phyloP scores from a whole-genome alignment of 2,888 invertebrate genomes.

The Cheilosia vernalis region DNA sequence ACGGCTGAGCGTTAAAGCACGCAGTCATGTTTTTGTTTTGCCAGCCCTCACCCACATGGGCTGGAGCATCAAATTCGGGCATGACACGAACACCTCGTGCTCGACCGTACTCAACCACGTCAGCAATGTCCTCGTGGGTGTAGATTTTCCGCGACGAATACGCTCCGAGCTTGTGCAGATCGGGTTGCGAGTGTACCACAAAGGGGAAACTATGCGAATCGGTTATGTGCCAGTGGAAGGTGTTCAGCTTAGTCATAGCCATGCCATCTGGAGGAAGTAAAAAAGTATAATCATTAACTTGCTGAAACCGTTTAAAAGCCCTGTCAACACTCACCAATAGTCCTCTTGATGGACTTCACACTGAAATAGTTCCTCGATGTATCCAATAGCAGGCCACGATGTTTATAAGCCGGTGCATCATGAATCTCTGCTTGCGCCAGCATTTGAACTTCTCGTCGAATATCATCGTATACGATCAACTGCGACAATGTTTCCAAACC shows the following conservation, averaged over 20 bases:
- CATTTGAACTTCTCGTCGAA: slow-evolving; percentile 84
- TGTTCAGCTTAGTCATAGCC: slow-evolving; percentile 95
- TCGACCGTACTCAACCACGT: slow-evolving; percentile 87
- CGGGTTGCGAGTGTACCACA: slow-evolving; percentile 89
- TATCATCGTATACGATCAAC: slow-evolving; percentile 82
- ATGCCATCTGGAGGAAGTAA: slow-evolving; percentile 88
- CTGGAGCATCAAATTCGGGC: slow-evolving; percentile 96
- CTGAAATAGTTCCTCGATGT: slow-evolving; percentile 94
- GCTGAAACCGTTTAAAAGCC: background rate
- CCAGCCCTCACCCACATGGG: slow-evolving; percentile 95
- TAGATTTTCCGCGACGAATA: slow-evolving; percentile 89
- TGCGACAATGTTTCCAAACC: slow-evolving; percentile 85
- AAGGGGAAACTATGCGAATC: slow-evolving; percentile 98
- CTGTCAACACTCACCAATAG: slow-evolving; percentile 85
- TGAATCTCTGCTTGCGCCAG: slow-evolving; percentile 86
- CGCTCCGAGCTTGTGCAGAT: slow-evolving; percentile 90
- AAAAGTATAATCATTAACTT: background rate
- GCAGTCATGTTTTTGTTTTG: slow-evolving; percentile 88
- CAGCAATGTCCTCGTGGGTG: slow-evolving; percentile 84
- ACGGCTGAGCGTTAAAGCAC: slow-evolving; percentile 90
- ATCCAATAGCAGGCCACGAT: slow-evolving; percentile 95
- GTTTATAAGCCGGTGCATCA: slow-evolving; percentile 93
- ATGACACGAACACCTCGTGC: slow-evolving; percentile 92
- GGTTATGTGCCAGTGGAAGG: slow-evolving; percentile 97
- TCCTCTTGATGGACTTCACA: slow-evolving; percentile 88